Base-by-base conservation (phyloP, 2,888 invertebrate species). In the Cerastoderma edule region DNA sequence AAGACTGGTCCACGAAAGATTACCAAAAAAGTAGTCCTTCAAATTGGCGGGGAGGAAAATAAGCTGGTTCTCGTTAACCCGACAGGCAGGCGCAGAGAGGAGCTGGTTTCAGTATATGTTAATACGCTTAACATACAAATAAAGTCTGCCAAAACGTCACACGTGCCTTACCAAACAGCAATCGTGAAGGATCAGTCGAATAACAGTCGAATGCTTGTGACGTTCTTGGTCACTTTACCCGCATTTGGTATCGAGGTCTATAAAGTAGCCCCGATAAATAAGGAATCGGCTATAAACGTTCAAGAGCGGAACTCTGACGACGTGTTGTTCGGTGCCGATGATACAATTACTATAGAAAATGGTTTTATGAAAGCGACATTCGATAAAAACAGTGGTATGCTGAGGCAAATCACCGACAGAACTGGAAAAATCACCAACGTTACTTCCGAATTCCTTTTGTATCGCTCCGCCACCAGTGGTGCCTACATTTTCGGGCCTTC, bases 361-460 rank as follows among this genome's bases (percentile, higher is more conserved):
- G 63, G 78, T 19, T 69, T 78, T 24, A 65, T 90, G 30, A 78
- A 78, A 56, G 82, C 84, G 1, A 75, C 79, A 32, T 87, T 90
- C 77, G 83, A 86, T 33, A 80, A 83, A 4, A 74, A 57, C 10
- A 85, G 80, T 2, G 90, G 90, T 10, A 75, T 83, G 53, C 54
- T 98, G 86, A 95, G 96, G 87, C 95, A 96, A 24, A 94, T 98
- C 1, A 96, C 96, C 5, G 91, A 96, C 66, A 97, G 96, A 33
- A 27, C 19, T 39, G 60, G 33, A 19, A 35, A 60, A 22, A 64
- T 66, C 8, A 82, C 78, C n/a, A 44, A 75, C 30, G 56, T 82
- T 16, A 46, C 65, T 24, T 60, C 78, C 16, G 50, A 68, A 22
- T 82, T 75, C 54, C 44, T 76, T 33, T 56, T 73, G 2, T 98